Evolutionary conservation across 2,797 vertebrate genomes (phyloP).

Genomic region (Arrhamphus sclerolepis): DNA sequence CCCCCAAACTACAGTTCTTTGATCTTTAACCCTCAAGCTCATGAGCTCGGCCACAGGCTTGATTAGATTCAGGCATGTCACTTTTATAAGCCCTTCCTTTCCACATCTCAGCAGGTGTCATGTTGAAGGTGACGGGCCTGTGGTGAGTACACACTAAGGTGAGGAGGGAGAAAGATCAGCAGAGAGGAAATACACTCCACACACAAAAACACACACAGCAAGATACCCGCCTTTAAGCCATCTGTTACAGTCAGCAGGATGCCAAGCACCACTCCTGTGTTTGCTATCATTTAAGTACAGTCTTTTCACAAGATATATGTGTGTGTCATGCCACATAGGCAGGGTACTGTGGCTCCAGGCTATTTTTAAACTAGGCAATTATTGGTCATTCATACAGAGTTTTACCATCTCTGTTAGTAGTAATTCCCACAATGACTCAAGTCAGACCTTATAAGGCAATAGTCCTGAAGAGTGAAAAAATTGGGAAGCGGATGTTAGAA

Average conservation of each 20-base stretch:
- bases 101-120: conserved; percentile 39
- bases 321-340: conserved; percentile 6
- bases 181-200: conserved; percentile 32
- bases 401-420: conserved; percentile 27
- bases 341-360: conserved; percentile 14
- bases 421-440: conserved; percentile 36
- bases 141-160: conserved; percentile 23
- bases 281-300: conserved; percentile 39
- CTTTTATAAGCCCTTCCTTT: conserved; percentile 27
- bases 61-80: conserved; percentile 37
- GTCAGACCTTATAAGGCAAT: conserved; percentile 3
- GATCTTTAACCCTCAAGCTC: conserved; percentile 45
- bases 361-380: conserved; percentile 45
- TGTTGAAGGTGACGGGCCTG: conserved; percentile 51
- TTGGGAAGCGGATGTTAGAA: not conserved
- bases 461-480: conserved; percentile 5
- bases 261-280: conserved; percentile 23
- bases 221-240: conserved; percentile 52
- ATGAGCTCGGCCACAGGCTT: conserved; percentile 34
- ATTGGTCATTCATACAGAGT: conserved; percentile 37
- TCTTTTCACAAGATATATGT: conserved; percentile 19
- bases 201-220: conserved; percentile 23
- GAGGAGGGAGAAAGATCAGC: conserved; percentile 23
- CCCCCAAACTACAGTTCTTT: conserved; percentile 14
- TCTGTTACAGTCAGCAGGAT: conserved; percentile 60